Conservation (phyloP, 2,113 vertebrate species). For the Notothenia rossii region DNA sequence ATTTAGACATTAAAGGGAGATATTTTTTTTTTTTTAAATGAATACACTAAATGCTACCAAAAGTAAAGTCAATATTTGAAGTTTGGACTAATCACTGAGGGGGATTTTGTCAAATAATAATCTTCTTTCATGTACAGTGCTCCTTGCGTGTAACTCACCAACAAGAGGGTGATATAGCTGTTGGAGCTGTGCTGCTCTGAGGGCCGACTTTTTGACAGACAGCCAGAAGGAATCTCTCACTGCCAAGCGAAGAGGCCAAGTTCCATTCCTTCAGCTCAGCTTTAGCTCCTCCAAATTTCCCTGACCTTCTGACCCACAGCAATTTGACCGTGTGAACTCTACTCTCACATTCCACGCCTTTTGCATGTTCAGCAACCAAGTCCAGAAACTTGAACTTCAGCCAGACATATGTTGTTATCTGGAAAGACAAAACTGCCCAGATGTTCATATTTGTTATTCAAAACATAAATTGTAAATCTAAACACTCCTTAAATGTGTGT, state of each 20-base stretch:
- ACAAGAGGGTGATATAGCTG: constrained; percentile 59
- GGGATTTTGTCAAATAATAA: background rate
- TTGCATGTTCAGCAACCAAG: constrained; percentile 52
- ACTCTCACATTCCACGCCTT: constrained; percentile 55
- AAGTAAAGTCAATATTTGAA: background rate
- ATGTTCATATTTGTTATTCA: background rate
- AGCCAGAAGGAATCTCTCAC: constrained; percentile 73
- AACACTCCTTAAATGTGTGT: background rate
- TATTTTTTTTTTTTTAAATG: too few relatives aligned
- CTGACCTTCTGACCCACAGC: constrained; percentile 71
- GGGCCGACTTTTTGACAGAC: constrained; percentile 62
- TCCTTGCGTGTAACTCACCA: constrained; percentile 45
- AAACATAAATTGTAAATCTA: background rate
- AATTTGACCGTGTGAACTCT: constrained; percentile 65
- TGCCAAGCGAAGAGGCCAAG: constrained; percentile 76
- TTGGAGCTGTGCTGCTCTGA: constrained; percentile 51
- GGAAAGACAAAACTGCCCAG: too few relatives aligned
- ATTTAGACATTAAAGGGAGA: background rate
- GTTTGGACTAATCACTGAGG: background rate
- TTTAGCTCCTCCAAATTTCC: constrained; percentile 67
- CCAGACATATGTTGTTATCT: background rate
- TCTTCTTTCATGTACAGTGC: constrained; percentile 38
- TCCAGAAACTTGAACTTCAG: constrained; percentile 38
- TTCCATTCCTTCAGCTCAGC: constrained; percentile 72
- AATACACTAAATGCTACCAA: background rate